Conservation (phyloP, 2,113 vertebrate species). For the Brachyhypopomus occidentalis region DNA sequence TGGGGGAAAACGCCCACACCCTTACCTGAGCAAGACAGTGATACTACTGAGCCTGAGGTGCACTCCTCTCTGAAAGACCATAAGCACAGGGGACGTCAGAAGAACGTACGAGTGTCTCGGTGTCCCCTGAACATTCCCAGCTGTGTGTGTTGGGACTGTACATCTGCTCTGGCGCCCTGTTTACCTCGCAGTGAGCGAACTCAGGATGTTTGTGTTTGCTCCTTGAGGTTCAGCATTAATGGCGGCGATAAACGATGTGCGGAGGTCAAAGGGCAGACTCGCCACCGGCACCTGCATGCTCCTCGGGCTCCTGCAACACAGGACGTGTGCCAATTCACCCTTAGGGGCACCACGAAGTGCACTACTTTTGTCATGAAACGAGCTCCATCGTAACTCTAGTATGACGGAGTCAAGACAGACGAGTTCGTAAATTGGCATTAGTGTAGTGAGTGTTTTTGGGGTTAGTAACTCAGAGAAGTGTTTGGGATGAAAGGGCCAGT, state of each 20-base stretch:
- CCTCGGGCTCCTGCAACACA: constrained; percentile 46
- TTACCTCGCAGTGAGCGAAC: constrained; percentile 34
- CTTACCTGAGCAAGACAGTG: constrained; percentile 58
- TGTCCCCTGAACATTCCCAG: neutral
- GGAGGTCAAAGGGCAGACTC: constrained; percentile 28
- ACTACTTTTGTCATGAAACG: too few species aligned
- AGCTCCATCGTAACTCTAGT: too few species aligned
- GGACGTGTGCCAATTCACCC: neutral
- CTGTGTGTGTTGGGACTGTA: neutral
- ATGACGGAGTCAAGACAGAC: too few species aligned
- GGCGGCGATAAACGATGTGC: constrained; percentile 13
- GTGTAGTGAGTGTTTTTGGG: too few species aligned
- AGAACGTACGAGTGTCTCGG: too few species aligned
- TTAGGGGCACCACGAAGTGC: too few species aligned
- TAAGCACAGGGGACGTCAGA: neutral
- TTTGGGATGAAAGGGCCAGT: too few species aligned
- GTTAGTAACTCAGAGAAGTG: too few species aligned
- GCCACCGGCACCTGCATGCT: constrained; percentile 27
- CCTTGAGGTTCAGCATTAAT: neutral
- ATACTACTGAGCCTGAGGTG: constrained; percentile 36
- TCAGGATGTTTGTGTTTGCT: constrained; percentile 3
- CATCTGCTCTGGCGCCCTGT: too few species aligned
- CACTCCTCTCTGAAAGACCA: constrained; percentile 41
- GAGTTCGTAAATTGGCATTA: too few species aligned
- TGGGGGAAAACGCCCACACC: constrained; percentile 9